Evolutionary conservation across 1,140 invertebrate genomes (phyloP).

Genomic region (Sesamia nonagrioides): DNA sequence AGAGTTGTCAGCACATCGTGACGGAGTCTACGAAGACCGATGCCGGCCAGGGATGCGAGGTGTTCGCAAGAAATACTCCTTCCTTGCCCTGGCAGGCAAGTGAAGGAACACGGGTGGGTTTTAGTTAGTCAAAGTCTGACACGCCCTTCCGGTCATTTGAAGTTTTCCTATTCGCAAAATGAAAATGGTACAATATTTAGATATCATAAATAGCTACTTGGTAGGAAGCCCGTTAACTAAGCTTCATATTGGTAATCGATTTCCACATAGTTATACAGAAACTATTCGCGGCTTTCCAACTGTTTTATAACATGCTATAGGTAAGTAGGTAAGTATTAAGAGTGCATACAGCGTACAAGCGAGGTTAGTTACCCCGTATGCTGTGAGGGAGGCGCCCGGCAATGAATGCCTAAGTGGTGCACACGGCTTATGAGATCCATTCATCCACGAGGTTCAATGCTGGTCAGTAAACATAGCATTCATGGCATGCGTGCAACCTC

Average conservation of each 20-base stretch:
- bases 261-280: conserved; percentile 25
- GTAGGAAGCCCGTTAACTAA: neutral
- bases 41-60: too few relatives aligned
- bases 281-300: conserved; percentile 43
- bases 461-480: conserved; percentile 78
- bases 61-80: too few relatives aligned
- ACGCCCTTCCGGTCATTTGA: too few relatives aligned
- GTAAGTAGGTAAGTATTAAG: conserved; percentile 43
- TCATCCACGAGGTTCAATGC: conserved; percentile 71
- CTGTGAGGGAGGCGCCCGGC: conserved; percentile 61
- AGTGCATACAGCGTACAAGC: conserved; percentile 55
- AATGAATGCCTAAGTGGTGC: conserved; percentile 76
- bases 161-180: too few relatives aligned
- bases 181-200: too few relatives aligned
- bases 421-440: conserved; percentile 65
- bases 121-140: too few relatives aligned
- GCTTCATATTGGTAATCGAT: conserved; percentile 13
- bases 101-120: too few relatives aligned
- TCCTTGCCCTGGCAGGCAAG: too few relatives aligned
- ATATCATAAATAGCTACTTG: neutral
- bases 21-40: too few relatives aligned
- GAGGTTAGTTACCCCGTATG: conserved; percentile 71
- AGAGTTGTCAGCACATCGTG: too few relatives aligned
- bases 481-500: conserved; percentile 74
- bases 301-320: conserved; percentile 51